A percentile compares a stretch with the other conserved stretches of the same genome.
Evolutionary conservation across 2,113 vertebrate species (phyloP).

Genomic region (Aythya baeri): DNA sequence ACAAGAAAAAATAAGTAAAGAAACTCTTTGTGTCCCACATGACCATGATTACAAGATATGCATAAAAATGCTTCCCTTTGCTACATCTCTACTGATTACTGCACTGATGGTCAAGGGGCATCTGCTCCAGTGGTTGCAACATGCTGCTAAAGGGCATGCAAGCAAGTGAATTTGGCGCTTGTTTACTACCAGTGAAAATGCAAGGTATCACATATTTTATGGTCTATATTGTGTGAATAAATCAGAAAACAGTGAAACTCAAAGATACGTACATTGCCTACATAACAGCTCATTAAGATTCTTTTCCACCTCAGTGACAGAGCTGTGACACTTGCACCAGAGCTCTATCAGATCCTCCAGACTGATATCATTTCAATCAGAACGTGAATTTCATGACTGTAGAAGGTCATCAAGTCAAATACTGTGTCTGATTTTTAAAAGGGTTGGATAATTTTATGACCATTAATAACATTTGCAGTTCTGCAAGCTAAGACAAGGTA

Average conservation of each 20-base stretch:
- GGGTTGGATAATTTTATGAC: constrained; percentile 68
- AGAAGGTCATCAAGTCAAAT: constrained; percentile 65
- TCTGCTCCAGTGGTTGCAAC: neutral
- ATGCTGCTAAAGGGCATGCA: neutral
- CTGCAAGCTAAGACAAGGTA: constrained; percentile 62
- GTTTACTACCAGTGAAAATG: neutral
- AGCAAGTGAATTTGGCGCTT: neutral
- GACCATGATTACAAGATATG: neutral
- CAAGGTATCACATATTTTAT: neutral
- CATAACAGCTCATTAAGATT: constrained; percentile 48
- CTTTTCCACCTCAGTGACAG: constrained; percentile 41
- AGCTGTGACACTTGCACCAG: constrained; percentile 57
- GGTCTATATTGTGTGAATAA: neutral
- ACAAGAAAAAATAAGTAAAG: neutral
- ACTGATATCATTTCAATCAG: constrained; percentile 60
- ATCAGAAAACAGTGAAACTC: constrained; percentile 20
- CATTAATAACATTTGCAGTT: constrained; percentile 66
- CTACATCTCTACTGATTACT: neutral
- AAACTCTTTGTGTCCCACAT: neutral
- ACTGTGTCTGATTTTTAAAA: constrained; percentile 70
- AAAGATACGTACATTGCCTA: neutral
- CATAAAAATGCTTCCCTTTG: neutral
- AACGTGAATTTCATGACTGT: constrained; percentile 57
- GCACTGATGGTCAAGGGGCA: neutral
- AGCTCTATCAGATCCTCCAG: constrained; percentile 46